These are phyloP conservation scores for Agrotis clavis DNA, from an alignment of 2,888 invertebrate genomes.

Conservation along the genomic window DNA sequence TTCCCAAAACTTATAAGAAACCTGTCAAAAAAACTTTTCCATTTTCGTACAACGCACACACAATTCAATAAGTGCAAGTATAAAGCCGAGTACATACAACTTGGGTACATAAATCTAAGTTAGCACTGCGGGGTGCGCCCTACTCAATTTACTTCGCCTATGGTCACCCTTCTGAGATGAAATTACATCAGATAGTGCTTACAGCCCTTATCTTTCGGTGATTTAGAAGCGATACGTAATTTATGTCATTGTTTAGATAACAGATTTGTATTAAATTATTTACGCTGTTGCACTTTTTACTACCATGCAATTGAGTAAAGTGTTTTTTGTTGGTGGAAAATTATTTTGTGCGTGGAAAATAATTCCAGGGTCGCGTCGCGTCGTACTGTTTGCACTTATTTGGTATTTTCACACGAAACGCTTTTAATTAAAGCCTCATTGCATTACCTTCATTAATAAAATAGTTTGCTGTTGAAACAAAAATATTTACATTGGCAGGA, in stretches of 20 bases:
- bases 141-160: slow-evolving; percentile 81
- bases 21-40: slow-evolving; percentile 41
- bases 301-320: slow-evolving; percentile 31
- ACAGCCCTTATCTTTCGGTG: slow-evolving; percentile 75
- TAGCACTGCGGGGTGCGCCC: slow-evolving; percentile 74
- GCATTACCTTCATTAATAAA: not conserved
- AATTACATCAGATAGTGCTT: slow-evolving; percentile 80
- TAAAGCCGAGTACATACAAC: slow-evolving; percentile 57
- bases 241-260: slow-evolving; percentile 62
- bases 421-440: slow-evolving; percentile 9
- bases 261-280: slow-evolving; percentile 53
- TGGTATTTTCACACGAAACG: not conserved
- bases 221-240: slow-evolving; percentile 70
- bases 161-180: slow-evolving; percentile 82
- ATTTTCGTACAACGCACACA: slow-evolving; percentile 49
- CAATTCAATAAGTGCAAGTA: slow-evolving; percentile 61
- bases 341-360: not conserved
- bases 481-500: not conserved
- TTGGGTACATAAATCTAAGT: slow-evolving; percentile 76
- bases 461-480: slow-evolving; percentile 1
- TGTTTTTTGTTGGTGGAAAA: slow-evolving; percentile 38
- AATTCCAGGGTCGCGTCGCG: not conserved
- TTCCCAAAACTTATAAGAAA: slow-evolving; percentile 30
- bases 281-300: slow-evolving; percentile 54
- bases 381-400: not conserved